Evolutionary conservation across 2,113 vertebrate genomes (phyloP), one percentile per base, ranked within the genome.

Genomic region (Vicugna pacos): DNA sequence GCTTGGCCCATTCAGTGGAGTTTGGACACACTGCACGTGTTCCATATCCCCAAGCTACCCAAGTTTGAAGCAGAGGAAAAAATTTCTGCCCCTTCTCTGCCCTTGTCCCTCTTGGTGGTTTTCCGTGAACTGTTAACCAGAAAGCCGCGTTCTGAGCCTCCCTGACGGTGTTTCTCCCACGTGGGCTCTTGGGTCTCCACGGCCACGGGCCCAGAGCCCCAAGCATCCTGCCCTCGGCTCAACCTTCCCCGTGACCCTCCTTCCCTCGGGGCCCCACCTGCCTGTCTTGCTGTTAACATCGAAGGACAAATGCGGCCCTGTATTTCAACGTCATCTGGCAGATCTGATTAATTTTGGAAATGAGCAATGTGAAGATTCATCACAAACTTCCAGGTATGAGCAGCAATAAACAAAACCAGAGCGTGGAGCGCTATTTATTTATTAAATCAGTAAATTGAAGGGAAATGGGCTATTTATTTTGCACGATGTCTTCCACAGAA

Each of bases 391-490:
- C 94, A 97, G 96, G 82, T 98, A 96, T 97, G 87, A 98, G 79
- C 93, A 97, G 95, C 97, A 97, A 96, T 98, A 98, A 97, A 97
- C 97, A 97, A 96, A 97, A 81, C 79, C 73, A 62, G 75, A 75
- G 35, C 46, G 16, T 3, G 48, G 75, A 0, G 82, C 7, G 26
- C 50, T 97, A 96, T 97, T 98, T 97, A 96, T 97, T 98, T 98
- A 98, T 98, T 97, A 92, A 98, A 98, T 98, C 93, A 96, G 90
- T 97, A 97, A 98, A 98, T 97, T 97, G 97, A 97, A 97, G 89
- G 84, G 95, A 97, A 97, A 98, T 96, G 95, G 93, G 92, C 97
- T 98, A 98, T 98, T 98, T 98, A 93, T 98, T 98, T 98, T 98
- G 89, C 97, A 97, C 64, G 13, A 65, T 96, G 95, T 98, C 96